Percentiles rank a stretch among this genome's conserved stretches.
Conservation (phyloP, 1,140 invertebrate species). For the Sinella curviseta region DNA sequence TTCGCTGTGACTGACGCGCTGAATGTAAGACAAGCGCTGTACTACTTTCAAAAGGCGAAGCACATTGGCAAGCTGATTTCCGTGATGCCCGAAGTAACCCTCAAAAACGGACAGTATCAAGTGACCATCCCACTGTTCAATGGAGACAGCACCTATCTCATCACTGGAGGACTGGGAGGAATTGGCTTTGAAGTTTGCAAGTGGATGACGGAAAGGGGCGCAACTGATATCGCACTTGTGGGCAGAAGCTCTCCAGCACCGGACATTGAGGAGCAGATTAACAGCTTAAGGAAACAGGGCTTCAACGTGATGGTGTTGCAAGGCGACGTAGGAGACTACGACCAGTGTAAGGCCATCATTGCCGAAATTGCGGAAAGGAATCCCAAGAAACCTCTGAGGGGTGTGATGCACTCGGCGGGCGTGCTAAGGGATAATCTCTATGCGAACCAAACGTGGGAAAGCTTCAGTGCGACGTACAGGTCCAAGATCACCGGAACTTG, state of each 20-base stretch:
- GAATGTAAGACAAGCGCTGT: not conserved
- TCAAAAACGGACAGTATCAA: not conserved
- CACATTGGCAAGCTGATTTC: not conserved
- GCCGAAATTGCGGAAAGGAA: not conserved
- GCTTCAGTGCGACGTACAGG: not conserved
- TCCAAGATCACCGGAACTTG: not conserved
- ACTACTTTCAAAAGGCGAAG: not conserved
- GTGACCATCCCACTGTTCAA: not conserved
- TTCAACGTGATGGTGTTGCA: not conserved
- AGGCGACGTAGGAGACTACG: not conserved
- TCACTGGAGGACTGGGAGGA: not conserved
- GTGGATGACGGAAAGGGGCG: constrained; percentile 4
- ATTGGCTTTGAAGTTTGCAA: constrained; percentile 13
- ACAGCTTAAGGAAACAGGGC: not conserved
- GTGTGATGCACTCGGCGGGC: not conserved
- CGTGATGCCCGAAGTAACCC: not conserved
- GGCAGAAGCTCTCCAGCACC: not conserved
- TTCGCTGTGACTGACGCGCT: not conserved
- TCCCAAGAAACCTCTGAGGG: not conserved
- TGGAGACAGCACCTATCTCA: not conserved
- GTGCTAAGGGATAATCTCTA: not conserved
- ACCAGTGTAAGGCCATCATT: not conserved
- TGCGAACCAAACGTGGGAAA: not conserved
- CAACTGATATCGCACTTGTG: not conserved
- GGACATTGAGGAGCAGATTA: not conserved